Evolutionary conservation across 1,140 invertebrate species (phyloP).

Genomic region (Nautilus pompilius): DNA sequence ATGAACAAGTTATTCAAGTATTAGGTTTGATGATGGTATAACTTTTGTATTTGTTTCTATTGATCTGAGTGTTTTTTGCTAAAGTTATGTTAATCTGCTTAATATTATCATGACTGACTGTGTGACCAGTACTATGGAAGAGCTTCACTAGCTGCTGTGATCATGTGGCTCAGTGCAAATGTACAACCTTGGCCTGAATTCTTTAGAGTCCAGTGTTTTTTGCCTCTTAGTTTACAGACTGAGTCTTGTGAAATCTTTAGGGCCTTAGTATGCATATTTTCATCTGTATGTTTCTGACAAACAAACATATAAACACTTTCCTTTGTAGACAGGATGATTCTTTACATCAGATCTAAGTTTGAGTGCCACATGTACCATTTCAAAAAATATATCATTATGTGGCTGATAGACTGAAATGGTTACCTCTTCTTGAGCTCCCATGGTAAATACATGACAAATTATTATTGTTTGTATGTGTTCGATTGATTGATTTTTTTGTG

Average conservation of each 20-base stretch:
- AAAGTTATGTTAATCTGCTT: background rate
- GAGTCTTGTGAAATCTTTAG: conserved; percentile 1
- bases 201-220: background rate
- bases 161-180: conserved; percentile 4
- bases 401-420: too few relatives aligned
- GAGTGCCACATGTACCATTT: too few relatives aligned
- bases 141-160: conserved; percentile 3
- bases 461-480: too few relatives aligned
- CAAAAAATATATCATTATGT: too few relatives aligned
- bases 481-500: too few relatives aligned
- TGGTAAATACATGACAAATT: too few relatives aligned
- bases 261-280: background rate
- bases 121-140: conserved; percentile 2
- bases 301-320: too few relatives aligned
- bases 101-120: background rate
- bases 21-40: background rate
- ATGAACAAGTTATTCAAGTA: background rate
- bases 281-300: too few relatives aligned
- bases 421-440: too few relatives aligned
- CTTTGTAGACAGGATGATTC: too few relatives aligned
- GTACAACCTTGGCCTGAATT: conserved; percentile 1
- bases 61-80: background rate
- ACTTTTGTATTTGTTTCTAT: background rate
- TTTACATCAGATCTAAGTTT: too few relatives aligned
- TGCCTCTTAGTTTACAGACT: background rate